Conservation (phyloP, 1,140 invertebrate species). For the Drosophila bipectinata region DNA sequence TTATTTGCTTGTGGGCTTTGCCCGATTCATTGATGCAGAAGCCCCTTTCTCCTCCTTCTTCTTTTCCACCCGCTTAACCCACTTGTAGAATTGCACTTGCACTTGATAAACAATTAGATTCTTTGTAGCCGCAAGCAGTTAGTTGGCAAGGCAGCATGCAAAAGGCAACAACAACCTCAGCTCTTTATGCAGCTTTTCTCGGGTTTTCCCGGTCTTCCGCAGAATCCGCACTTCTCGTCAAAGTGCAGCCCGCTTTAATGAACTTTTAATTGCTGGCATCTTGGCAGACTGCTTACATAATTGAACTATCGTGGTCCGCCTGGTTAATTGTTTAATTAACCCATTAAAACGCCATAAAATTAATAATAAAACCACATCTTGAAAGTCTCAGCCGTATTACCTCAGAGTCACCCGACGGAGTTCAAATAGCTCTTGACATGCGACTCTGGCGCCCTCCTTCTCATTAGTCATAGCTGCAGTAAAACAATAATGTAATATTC, state of each 20-base stretch:
- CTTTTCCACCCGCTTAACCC: constrained; percentile 24
- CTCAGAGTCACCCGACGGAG: constrained; percentile 19
- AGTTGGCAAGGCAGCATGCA: neutral
- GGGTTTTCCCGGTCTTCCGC: constrained; percentile 1
- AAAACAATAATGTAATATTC: neutral
- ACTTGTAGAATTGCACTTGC: constrained; percentile 68
- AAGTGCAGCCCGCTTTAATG: constrained; percentile 63
- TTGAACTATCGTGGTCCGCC: constrained; percentile 64
- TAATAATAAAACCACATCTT: constrained; percentile 53
- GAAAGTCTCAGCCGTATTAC: constrained; percentile 21
- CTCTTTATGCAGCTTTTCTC: constrained; percentile 55
- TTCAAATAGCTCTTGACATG: constrained; percentile 71
- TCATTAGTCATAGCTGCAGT: neutral
- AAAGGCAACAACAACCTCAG: constrained; percentile 59
- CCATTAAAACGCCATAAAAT: constrained; percentile 77
- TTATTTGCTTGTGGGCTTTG: constrained; percentile 21
- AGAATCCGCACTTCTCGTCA: neutral
- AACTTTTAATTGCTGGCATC: constrained; percentile 77
- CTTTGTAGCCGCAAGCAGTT: constrained; percentile 59
- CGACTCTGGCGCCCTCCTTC: constrained; percentile 43
- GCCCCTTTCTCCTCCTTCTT: constrained; percentile 1
- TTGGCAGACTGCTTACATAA: constrained; percentile 73
- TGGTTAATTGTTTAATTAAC: constrained; percentile 81
- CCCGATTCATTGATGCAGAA: constrained; percentile 39
- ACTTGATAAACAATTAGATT: constrained; percentile 78